Evolutionary conservation across 2,113 vertebrate genomes (phyloP), one percentile per base, ranked within the genome.

Genomic region (Tympanuchus pallidicinctus): DNA sequence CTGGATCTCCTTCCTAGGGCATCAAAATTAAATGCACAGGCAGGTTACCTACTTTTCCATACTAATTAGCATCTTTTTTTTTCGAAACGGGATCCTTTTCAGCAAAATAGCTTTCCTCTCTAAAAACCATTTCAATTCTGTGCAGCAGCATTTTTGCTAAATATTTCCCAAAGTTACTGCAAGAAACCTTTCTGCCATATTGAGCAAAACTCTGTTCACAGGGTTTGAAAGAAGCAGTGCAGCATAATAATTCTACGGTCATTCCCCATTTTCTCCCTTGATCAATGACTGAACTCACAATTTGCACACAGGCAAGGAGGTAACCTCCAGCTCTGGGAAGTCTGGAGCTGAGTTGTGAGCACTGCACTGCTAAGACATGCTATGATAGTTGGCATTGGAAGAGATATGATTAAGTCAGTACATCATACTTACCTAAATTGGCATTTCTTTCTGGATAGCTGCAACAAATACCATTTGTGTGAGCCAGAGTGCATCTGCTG

Each of bases 1-100:
- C 76, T 99, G 99, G 76, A 99, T 99, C 86, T 98, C 95, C 91
- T 97, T 98, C 89, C 99, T 99, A 94, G 24, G 50, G 77, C 77
- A 96, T 59, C 73, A 96, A 94, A 94, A 94, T 57, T 13, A 93
- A 71, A 28, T 63, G 63, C 47, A 93, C 79, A 92, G 48, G 52
- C 81, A 96, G 57, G 36, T 94, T 95, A 94, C 60, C 84, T 81
- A 57, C n/a, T 89, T 93, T 85, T 75, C 77, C 93, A 90, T 77
- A 94, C 27, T 92, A 88, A 93, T 19, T 70, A 93, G 93, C 21
- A 88, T 69, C 72, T 67, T 70, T 77, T 66, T 80, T 82, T 95
- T 94, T 88, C 77, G 88, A 94, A 90, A 81, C 19, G 71, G 57
- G 15, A 61, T 81, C 54, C 61, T 90, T 91, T 65, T 59, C 1